Base-by-base conservation (phyloP, 1,140 invertebrate species). In the Platorchestia sp. region DNA sequence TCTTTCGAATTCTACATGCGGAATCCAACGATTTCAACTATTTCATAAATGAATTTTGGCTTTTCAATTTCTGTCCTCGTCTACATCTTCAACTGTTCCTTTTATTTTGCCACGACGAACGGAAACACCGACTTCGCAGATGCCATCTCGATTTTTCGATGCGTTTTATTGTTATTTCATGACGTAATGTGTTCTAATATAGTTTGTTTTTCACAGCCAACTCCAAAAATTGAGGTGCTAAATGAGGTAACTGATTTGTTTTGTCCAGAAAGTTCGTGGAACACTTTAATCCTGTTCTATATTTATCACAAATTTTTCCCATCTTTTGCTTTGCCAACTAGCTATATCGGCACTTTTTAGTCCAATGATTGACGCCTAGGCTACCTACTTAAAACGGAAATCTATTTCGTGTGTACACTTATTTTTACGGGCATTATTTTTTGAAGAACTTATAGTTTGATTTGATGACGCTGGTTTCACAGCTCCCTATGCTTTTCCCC, bases 191-290 rank as follows among this genome's bases (percentile, higher is more conserved):
- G 91, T 45, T 93, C 91, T 93, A 93, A 93, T 93, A n/a, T 93
- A 93, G 91, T 93, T 44, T 93, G 45, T 47, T 93, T 93, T 93
- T 93, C 91, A 93, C 91, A 93, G 91, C 91, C 91, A 93, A 93
- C 91, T 93, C 91, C 91, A 93, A 93, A 93, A 93, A 44, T 93
- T 93, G 91, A 93, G 91, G 45, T 93, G 91, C 91, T 47, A 93
- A 45, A 93, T 93, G 91, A 93, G 91, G 91, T 93, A 93, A 93
- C 91, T 93, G 6, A 93, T 45, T 93, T 93, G 91, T 93, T 93
- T 47, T 93, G 41, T 93, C 91, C 91, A 45, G 45, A 93, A 45
- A 45, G 45, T 93, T 93, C 91, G 41, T 93, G 91, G 91, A 93
- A 93, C 91, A 93, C 91, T 93, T 93, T 93, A 44, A 93, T 93